Conservation (phyloP, 2,888 invertebrate genomes). For the Agrochola lota region DNA sequence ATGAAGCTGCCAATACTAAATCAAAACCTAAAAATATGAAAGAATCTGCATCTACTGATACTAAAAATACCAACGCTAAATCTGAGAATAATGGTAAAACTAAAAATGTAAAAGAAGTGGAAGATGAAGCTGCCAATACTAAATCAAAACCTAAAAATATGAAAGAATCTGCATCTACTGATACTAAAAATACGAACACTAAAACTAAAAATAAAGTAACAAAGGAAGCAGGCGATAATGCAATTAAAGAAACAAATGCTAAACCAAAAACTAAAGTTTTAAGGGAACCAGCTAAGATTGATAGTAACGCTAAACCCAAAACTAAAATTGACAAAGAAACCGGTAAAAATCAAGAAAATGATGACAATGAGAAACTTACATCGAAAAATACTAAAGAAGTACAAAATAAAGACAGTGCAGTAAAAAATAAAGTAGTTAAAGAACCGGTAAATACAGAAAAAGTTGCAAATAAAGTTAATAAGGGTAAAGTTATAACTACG, state of each 20-base stretch:
- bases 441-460: neutral
- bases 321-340: neutral
- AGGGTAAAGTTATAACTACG: slow-evolving; percentile 17
- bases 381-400: neutral
- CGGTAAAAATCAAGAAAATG: neutral
- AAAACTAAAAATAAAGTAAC: slow-evolving; percentile 15
- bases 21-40: slow-evolving; percentile 28
- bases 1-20: neutral
- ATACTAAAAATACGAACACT: slow-evolving; percentile 3
- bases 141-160: slow-evolving; percentile 23
- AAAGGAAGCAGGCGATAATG: neutral
- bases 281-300: slow-evolving; percentile 5
- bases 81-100: slow-evolving; percentile 10
- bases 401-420: neutral
- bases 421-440: slow-evolving; percentile 4
- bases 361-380: neutral
- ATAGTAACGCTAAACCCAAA: slow-evolving; percentile 12
- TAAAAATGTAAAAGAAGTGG: neutral
- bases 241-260: slow-evolving; percentile 28
- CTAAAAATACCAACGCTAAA: slow-evolving; percentile 10
- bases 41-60: neutral
- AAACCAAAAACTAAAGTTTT: slow-evolving; percentile 30
- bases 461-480: neutral
- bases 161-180: slow-evolving; percentile 14
- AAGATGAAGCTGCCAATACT: neutral